Conservation (phyloP, 2,113 vertebrate genomes). For the western clawed frog (Xenopus tropicalis) region UCB_Xtro_10.0 CM004446.2:146568001-146568500, state of each 20-base stretch:
- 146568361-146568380: slow-evolving; percentile 51
- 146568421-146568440: slow-evolving; percentile 46
- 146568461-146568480: slow-evolving; percentile 51
- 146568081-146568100: not conserved
- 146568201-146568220: slow-evolving; percentile 51
- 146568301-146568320: slow-evolving; percentile 52
- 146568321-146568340: slow-evolving; percentile 48
- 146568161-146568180: slow-evolving; percentile 47
- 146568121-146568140: slow-evolving; percentile 29
- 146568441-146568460: slow-evolving; percentile 55
- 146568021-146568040: too few relatives aligned
- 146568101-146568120: not conserved
- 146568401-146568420: slow-evolving; percentile 48
- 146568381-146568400: slow-evolving; percentile 50
- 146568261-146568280: slow-evolving; percentile 50
- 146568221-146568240: slow-evolving; percentile 50
- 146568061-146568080: too few relatives aligned
- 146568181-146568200: slow-evolving; percentile 39
- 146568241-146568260: slow-evolving; percentile 47
- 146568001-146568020: too few relatives aligned
- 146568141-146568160: slow-evolving; percentile 44
- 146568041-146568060: too few relatives aligned
- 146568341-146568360: slow-evolving; percentile 50
- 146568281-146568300: slow-evolving; percentile 52
- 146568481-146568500: slow-evolving; percentile 48